Evolutionary conservation across 1,140 invertebrate genomes (phyloP), one percentile per base, ranked within the genome.

Genomic region (Tenebrio molitor): DNA sequence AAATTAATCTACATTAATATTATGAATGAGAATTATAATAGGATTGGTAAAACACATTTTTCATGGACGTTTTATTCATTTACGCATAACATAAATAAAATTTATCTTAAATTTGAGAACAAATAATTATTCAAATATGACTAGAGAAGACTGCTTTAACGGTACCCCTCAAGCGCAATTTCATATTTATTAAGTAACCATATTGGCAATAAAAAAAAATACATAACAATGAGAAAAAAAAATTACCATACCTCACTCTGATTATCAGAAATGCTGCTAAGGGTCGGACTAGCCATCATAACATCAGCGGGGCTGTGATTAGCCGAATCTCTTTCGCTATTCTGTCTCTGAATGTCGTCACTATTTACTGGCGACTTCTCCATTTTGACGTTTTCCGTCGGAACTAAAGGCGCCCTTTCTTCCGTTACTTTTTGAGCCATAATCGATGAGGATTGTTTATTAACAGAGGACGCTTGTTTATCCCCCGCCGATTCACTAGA

Each of bases 271-370:
- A 89, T 89, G 74, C 88, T 86, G 81, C 88, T 89, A 73, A 89
- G 85, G 65, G 88, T 88, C 23, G 88, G 87, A 83, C 88, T 89
- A 71, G 86, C 87, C 73, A 89, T 76, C 85, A 89, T 87, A 50
- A 86, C 86, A 78, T 90, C 89, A 17, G 87, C 87, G 10, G 89
- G 89, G 83, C 89, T 91, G 73, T 90, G 89, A 80, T 90, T 91
- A 16, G 89, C 89, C 19, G 89, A 90, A 81, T 91, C 89, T 70
- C 89, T 84, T 73, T 88, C 88, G 58, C 84, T 85, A 76, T 83
- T 85, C 69, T 81, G 83, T 79, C 84, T 84, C 50, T 84, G 81
- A 74, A 85, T 81, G 70, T 85, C 77, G 70, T 85, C 77, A 68
- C 81, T 78, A 15, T 25, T 46, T 29, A 39, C 36, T 2, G 36